Evolutionary conservation across 2,113 vertebrate genomes (phyloP).

Genomic region (Calyptomena viridis): DNA sequence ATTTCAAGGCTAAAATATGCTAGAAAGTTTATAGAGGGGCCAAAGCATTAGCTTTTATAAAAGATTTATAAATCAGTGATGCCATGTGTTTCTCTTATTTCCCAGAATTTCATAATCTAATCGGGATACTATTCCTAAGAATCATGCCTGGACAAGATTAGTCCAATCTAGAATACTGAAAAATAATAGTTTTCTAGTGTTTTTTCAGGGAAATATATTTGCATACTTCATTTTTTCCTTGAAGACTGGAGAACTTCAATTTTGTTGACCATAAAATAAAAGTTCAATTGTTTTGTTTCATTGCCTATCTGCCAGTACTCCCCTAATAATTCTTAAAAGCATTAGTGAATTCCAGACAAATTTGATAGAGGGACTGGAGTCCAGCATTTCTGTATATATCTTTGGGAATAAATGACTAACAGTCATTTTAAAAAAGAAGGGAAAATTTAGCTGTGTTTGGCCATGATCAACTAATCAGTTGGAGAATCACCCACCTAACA

Average conservation of each 20-base stretch:
- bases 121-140: not conserved
- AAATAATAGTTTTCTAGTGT: not conserved
- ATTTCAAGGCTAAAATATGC: not conserved
- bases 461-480: not conserved
- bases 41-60: not conserved
- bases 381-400: not conserved
- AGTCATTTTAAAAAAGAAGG: not conserved
- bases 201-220: not conserved
- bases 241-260: not conserved
- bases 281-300: not conserved
- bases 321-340: not conserved
- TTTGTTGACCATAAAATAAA: not conserved
- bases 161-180: not conserved
- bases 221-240: not conserved
- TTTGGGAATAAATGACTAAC: not conserved
- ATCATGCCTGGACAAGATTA: not conserved
- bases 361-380: not conserved
- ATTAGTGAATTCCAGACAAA: not conserved
- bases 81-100: not conserved
- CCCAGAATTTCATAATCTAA: not conserved
- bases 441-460: not conserved
- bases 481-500: not conserved
- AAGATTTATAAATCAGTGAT: not conserved
- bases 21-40: not conserved
- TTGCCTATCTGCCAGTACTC: not conserved